Evolutionary conservation across 1,140 invertebrate genomes (phyloP).

Genomic region (Manduca sexta): DNA sequence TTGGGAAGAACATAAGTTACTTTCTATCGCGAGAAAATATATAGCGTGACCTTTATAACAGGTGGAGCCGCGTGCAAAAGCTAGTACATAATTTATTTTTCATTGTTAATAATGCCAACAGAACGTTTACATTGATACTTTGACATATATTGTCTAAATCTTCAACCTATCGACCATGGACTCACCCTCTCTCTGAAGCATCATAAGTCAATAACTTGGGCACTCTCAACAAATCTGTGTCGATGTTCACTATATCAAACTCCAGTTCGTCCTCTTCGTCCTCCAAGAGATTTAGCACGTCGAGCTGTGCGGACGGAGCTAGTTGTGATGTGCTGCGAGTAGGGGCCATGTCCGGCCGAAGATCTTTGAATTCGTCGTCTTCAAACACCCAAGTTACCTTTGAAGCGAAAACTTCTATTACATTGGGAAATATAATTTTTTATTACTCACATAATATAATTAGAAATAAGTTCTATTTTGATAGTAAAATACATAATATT

Average conservation of each 20-base stretch:
- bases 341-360: constrained; percentile 8
- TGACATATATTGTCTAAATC: no score
- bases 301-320: constrained; percentile 17
- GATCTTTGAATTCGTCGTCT: constrained; percentile 27
- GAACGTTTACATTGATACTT: no score
- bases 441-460: no score
- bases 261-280: constrained; percentile 55
- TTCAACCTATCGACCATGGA: not conserved
- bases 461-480: no score
- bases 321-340: not conserved
- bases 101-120: no score
- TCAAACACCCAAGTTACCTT: constrained; percentile 39
- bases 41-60: no score
- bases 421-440: no score
- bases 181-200: constrained; percentile 12
- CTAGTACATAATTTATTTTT: no score
- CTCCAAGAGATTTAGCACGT: constrained; percentile 36
- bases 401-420: not conserved
- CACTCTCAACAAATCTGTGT: constrained; percentile 39
- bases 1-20: no score
- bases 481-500: no score
- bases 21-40: no score
- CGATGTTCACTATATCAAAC: constrained; percentile 62
- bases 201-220: constrained; percentile 26
- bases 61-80: no score